Evolutionary conservation across 2,797 vertebrate species (phyloP), one percentile per base, ranked within the genome.

Genomic region (Onychomys leucogaster): DNA sequence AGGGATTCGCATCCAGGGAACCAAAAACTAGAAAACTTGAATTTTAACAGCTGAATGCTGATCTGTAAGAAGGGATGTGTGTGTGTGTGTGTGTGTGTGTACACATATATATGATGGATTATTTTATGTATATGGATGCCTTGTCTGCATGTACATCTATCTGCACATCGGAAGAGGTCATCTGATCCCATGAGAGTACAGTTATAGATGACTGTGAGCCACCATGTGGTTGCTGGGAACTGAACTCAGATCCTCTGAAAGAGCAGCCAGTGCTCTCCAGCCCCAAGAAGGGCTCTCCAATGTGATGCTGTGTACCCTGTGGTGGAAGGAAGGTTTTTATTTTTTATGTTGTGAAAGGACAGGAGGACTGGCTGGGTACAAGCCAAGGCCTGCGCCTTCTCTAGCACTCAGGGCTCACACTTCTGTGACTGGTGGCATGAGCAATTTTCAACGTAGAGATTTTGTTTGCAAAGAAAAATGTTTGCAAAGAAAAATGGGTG

Each of bases 391-490:
- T 57, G 49, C 5, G 11, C 1, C 19, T 43, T 11, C 43, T 1
- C 1, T 46, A 52, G 9, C 19, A 17, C 55, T 61, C 32, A 5
- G 27, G 59, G 32, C 14, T 1, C 23, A 81, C 46, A 71, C 34
- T 23, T 67, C 41, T 23, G 21, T 67, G 69, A 77, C 12, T 2
- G 61, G 6, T 61, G 29, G 23, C 37, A 8, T 83, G 34, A 87
- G 52, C 86, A 52, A 34, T 83, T 71, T 81, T 80, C 49, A 49
- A 0, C 75, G 67, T 91, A 76, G 41, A 37, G 3, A 67, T 29
- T n/a, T 61, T 89, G 43, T 57, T 75, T 67, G 19, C 65, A 80
- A 96, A 96, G 75, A 87, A 96, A 78, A 94, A 16, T 16, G 5
- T 57, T 75, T 67, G 19, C 65, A 80, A 96, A 96, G 75, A 87